Evolutionary conservation across 1,140 invertebrate species (phyloP), one percentile per base, ranked within the genome.

Genomic region (Orius insidiosus): DNA sequence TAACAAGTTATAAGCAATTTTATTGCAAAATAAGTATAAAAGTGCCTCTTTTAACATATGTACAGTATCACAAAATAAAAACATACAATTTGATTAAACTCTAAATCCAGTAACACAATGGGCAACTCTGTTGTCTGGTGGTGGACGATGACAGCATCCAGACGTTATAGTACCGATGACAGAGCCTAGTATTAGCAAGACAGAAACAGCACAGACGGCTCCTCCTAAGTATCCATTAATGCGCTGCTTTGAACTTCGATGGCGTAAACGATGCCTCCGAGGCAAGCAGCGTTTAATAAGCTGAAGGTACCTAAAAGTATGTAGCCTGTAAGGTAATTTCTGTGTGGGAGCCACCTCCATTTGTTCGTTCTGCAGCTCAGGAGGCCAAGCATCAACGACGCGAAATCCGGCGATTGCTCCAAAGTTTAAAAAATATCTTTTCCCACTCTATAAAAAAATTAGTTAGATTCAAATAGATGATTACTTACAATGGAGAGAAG

Each of bases 201-300:
- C 66, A 5, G 79, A 80, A 24, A 85, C 69, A 2, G 75, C 78
- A 54, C 80, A 78, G 0, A 84, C 70, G 0, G 78, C 76, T 1
- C 80, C 81, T 0, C 77, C 79, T 1, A 78, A 5, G 83, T 68
- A 54, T 84, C 80, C 48, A 78, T 76, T 3, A 83, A 54, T 0
- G 78, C 71, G 1, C 72, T 73, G 0, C 77, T 78, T 0, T 74
- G 64, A 48, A 65, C 67, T 0, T 78, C 78, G 18, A 75, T 68
- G 47, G 75, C 61, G 6, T 72, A 68, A 0, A 82, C 65, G 0
- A 84, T 63, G 0, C 80, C 57, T 9, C 83, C 58, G n/a, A 85
- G 65, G 8, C 77, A 78, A 1, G 69, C 72, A 40, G 78, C 78
- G 45, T 77, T 78, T 13, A 84, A 58, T 0, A 65, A 62, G 3